Percentiles rank a stretch among this genome's conserved stretches.
Conservation (phyloP, 2,113 vertebrate species). For the Perca schrenkii region DNA sequence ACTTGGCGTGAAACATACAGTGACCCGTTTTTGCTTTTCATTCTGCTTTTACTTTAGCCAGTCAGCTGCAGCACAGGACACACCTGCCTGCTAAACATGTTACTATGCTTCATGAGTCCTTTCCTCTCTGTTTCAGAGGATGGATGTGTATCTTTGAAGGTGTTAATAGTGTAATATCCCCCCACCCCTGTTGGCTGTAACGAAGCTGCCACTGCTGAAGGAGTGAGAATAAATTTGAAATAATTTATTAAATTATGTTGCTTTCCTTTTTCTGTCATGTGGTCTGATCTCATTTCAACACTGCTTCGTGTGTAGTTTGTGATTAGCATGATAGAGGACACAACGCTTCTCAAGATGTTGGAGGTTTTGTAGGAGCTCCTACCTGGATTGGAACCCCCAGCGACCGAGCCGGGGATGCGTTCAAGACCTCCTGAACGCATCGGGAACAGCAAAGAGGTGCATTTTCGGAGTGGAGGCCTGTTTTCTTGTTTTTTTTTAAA, state of each 20-base stretch:
- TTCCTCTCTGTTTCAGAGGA: slow-evolving; percentile 24
- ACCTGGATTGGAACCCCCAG: no score
- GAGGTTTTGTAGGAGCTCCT: background rate
- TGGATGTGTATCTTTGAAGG: slow-evolving; percentile 66
- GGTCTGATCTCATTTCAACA: background rate
- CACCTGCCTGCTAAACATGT: background rate
- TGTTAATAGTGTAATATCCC: slow-evolving; percentile 67
- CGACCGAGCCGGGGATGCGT: background rate
- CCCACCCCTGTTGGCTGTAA: slow-evolving; percentile 55
- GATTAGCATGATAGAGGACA: background rate
- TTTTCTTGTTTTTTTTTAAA: slow-evolving; percentile 28
- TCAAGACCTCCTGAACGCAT: background rate
- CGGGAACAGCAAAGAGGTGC: background rate
- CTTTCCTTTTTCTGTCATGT: slow-evolving; percentile 33
- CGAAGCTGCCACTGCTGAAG: slow-evolving; percentile 61
- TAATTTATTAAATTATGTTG: slow-evolving; percentile 82
- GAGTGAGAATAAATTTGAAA: slow-evolving; percentile 75
- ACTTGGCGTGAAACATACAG: slow-evolving; percentile 4
- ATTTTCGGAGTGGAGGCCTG: background rate
- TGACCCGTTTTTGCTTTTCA: slow-evolving; percentile 21
- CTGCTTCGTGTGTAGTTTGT: background rate
- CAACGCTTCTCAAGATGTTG: background rate
- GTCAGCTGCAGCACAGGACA: slow-evolving; percentile 5
- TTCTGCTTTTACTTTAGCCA: slow-evolving; percentile 3
- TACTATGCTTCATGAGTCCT: slow-evolving; percentile 10